Percentiles rank a stretch among this genome's conserved stretches.
These are phyloP conservation scores for Drosophila borborema DNA, from an alignment of 2,888 invertebrate genomes.

Conservation along the genomic window DNA sequence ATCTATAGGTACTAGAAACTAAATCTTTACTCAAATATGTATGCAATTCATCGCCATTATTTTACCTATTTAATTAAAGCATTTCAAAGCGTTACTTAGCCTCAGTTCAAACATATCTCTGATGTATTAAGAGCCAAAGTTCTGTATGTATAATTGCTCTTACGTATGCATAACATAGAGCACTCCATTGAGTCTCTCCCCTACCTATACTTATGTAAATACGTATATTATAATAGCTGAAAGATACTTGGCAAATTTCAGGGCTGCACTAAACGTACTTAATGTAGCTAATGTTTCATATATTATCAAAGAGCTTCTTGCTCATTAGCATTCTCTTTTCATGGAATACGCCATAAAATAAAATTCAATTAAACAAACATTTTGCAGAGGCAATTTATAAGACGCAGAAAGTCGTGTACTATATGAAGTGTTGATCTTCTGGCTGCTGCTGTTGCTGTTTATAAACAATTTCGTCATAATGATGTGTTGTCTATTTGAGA, in stretches of 20 bases:
- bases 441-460: constrained; percentile 13
- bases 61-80: too few species aligned
- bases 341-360: not conserved
- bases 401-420: not conserved
- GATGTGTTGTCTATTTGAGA: constrained; percentile 19
- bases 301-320: not conserved
- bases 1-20: too few species aligned
- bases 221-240: not conserved
- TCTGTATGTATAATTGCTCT: not conserved
- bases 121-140: too few species aligned
- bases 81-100: too few species aligned
- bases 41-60: too few species aligned
- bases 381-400: not conserved
- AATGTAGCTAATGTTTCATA: not conserved
- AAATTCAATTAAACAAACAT: constrained; percentile 11
- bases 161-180: not conserved
- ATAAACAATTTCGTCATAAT: constrained; percentile 28
- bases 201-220: not conserved
- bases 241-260: not conserved
- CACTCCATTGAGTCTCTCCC: too few species aligned
- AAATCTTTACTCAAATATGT: too few species aligned
- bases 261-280: not conserved
- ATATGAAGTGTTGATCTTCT: not conserved
- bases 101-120: too few species aligned
- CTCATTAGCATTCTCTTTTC: not conserved